A percentile compares a stretch with the other conserved stretches of the same genome.
Evolutionary conservation across 35 echinoderm and acorn worm species (phyloP).

Genomic region (Lytechinus variegatus): DNA sequence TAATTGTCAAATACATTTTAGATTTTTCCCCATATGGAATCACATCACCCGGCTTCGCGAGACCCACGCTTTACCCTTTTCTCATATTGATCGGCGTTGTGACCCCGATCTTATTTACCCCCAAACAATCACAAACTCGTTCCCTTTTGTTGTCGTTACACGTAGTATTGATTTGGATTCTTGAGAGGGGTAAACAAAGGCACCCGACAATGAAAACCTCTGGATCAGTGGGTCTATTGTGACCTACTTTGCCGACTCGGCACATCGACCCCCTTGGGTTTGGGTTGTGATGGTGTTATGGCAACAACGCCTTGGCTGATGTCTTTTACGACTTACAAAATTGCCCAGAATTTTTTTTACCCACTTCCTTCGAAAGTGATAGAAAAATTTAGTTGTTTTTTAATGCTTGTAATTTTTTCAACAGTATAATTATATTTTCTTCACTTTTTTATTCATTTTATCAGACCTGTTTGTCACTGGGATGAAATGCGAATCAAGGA

Average conservation of each 20-base stretch:
- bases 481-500: slow-evolving; percentile 72
- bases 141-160: not conserved
- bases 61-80: not conserved
- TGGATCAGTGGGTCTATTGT: not conserved
- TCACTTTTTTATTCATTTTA: not conserved
- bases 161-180: not conserved
- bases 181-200: not conserved
- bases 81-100: not conserved
- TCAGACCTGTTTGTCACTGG: slow-evolving; percentile 78
- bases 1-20: not conserved
- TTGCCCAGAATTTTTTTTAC: not conserved
- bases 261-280: not conserved
- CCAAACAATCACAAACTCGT: not conserved
- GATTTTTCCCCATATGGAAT: not conserved
- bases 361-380: not conserved
- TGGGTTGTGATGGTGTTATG: not conserved
- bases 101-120: slow-evolving; percentile 27
- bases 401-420: not conserved
- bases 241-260: not conserved
- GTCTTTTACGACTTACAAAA: not conserved
- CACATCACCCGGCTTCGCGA: not conserved
- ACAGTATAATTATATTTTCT: not conserved
- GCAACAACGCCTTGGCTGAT: not conserved
- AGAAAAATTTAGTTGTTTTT: not conserved
- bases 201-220: not conserved